Percentiles rank a stretch among this genome's conserved stretches.
phyloP scores from a whole-genome alignment of 2,888 invertebrate species.

The Sipha maydis region DNA sequence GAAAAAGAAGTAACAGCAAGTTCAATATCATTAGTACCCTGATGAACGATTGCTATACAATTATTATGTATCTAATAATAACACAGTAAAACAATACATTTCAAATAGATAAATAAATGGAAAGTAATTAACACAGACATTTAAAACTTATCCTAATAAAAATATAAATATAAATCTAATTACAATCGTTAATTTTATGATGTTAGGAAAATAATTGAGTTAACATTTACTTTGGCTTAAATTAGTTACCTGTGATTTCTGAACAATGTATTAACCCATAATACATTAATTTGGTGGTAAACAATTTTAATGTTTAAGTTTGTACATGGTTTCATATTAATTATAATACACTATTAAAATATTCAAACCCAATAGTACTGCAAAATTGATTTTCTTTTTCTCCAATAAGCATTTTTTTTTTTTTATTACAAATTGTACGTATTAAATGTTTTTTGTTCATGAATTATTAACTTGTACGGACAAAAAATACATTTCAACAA shows the following conservation, averaged over 20 bases:
- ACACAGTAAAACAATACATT: conserved; percentile 2
- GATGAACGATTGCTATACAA: conserved; percentile 48
- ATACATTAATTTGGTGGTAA: neutral
- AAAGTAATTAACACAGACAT: neutral
- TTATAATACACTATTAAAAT: neutral
- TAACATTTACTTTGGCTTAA: conserved; percentile 23
- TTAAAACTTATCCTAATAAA: neutral
- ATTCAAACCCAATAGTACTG: neutral
- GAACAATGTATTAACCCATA: neutral
- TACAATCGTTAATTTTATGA: neutral
- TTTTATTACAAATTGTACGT: neutral
- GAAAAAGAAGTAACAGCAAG: conserved; percentile 1
- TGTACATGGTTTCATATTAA: neutral
- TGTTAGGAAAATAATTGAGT: neutral
- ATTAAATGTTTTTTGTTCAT: neutral
- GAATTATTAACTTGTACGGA: neutral
- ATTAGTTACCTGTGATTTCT: neutral
- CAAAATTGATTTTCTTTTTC: neutral
- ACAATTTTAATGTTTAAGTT: neutral
- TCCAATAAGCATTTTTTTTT: neutral
- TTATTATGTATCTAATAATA: neutral
- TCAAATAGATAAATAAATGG: neutral
- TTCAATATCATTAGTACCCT: conserved; percentile 40
- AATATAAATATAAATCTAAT: conserved; percentile 4
- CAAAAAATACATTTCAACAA: neutral